Evolutionary conservation across 1,140 invertebrate species (phyloP), one percentile per base, ranked within the genome.

Genomic region (Meloidogyne chitwoodi): DNA sequence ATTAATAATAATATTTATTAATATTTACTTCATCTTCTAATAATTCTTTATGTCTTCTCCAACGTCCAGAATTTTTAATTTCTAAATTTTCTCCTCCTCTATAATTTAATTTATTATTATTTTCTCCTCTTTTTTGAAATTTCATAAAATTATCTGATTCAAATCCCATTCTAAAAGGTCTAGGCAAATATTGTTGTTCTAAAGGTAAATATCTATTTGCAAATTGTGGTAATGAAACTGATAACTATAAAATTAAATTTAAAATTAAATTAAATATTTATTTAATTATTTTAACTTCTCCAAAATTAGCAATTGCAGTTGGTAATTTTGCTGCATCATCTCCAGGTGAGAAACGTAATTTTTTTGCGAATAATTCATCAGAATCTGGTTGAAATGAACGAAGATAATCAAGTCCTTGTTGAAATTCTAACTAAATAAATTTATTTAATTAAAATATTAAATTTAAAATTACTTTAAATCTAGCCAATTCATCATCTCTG

Each of bases 321-420:
- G 85, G 85, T 41, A 86, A 70, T 75, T 86, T 86, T 2, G 80
- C 77, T 10, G 85, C 85, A 78, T 86, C 85, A 69, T 86, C 85
- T 56, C 84, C 84, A 65, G 84, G 81, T 14, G 85, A 85, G 70
- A 86, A 86, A 12, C 85, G 77, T 16, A 86, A 65, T 68, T 86
- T 86, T 74, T 87, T 83, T 12, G 80, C 73, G 74, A 86, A 86
- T 10, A 85, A 77, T 16, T 86, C 85, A 26, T 86, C 85, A 29
- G 79, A 80, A 70, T 86, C 85, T 10, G 85, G 85, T 80, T 86
- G 70, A 63, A 65, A 77, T 19, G 68, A 84, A 41, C 85, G 77
- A 8, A 86, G 77, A 76, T 87, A 87, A 68, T 86, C 85, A 8
- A 86, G 34, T 10, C 86, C 86, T 27, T 86, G 80, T 16, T 76